Evolutionary conservation across 2,888 invertebrate genomes (phyloP), one percentile per base, ranked within the genome.

Genomic region (Lordiphosa fenestrarum): DNA sequence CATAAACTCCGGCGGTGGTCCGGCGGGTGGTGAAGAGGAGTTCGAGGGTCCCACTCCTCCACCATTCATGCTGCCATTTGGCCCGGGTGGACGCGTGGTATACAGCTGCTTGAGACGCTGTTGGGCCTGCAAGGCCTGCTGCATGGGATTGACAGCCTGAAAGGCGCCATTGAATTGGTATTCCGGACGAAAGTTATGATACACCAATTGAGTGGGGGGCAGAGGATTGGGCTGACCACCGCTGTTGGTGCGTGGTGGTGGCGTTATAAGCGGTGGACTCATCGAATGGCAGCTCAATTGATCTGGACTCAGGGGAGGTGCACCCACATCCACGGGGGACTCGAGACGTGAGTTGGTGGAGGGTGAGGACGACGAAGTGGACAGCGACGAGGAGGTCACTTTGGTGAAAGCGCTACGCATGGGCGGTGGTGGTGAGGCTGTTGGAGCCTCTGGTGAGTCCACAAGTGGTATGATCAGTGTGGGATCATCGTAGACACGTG

Each of bases 321-420:
- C 91, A 0, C 94, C 94, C 6, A 94, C 92, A 69, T 88, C 88
- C 67, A 93, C 73, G 36, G 92, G 90, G 7, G 87, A 89, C 53
- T 87, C 87, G 44, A 74, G 86, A 51, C 61, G 89, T 33, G 76
- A 81, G 2, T 75, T 72, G 10, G 70, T 71, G 25, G 80, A 80
- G 0, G 81, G 74, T 4, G 78, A 83, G 6, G 77, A 74, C 0
- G 80, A 80, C 10, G 61, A 41, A 1, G 81, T 77, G 51, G 80
- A 80, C 15, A 83, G 51, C 47, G 78, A 83, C 6, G 86, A 83
- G 12, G 86, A 82, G 37, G 84, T 72, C 10, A 96, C 96, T 91
- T 96, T 96, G 0, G 96, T 96, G 83, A 96, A 96, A 6, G 96
- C 96, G 90, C 96, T 96, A 81, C 93, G 93, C 47, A 86, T 38